Percentiles rank a stretch among this genome's conserved stretches.
Evolutionary conservation across 2,888 invertebrate species (phyloP).

Genomic region (Lasioglossum lativentre): DNA sequence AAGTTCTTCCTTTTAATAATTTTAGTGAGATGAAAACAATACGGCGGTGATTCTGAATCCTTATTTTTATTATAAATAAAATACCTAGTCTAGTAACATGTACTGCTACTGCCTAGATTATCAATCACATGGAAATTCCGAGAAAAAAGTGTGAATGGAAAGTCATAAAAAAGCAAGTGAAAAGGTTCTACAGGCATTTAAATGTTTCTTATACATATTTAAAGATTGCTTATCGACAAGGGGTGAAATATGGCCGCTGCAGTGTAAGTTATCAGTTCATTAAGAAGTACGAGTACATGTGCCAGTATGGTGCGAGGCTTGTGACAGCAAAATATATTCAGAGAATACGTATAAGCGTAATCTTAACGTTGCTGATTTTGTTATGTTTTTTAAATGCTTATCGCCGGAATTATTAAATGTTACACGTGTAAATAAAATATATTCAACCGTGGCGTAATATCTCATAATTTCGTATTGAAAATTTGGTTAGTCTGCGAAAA

Average conservation of each 20-base stretch:
- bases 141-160: not conserved
- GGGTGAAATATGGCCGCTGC: conserved; percentile 29
- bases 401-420: not conserved
- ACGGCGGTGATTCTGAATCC: too few relatives aligned
- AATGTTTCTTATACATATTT: conserved; percentile 19
- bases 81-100: too few relatives aligned
- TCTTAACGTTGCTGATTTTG: not conserved
- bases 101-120: not conserved
- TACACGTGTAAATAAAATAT: not conserved
- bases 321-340: not conserved
- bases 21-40: too few relatives aligned
- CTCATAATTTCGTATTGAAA: too few relatives aligned
- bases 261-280: conserved; percentile 39
- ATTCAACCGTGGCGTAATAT: not conserved
- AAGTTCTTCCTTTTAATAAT: too few relatives aligned
- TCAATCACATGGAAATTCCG: not conserved
- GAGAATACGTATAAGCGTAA: not conserved
- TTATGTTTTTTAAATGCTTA: not conserved
- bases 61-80: too few relatives aligned
- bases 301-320: not conserved
- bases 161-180: not conserved
- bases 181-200: not conserved
- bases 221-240: conserved; percentile 36
- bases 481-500: not conserved
- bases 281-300: conserved; percentile 25